These are phyloP conservation scores for Triplophysa siluroides DNA, from an alignment of 2,113 vertebrate species.

Conservation along the genomic window DNA sequence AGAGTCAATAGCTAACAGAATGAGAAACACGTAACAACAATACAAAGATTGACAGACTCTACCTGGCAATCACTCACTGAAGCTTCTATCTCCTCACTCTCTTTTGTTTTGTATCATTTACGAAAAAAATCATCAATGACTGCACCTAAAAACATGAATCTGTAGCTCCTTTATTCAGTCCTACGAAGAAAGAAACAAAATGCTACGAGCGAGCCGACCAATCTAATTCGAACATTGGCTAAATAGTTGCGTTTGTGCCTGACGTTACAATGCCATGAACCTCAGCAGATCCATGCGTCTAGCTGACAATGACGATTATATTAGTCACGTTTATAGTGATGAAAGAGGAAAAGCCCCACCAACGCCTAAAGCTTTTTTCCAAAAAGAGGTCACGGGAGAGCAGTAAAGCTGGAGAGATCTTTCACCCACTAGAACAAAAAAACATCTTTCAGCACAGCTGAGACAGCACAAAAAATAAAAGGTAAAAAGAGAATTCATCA, in stretches of 20 bases:
- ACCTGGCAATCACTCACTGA: slow-evolving; percentile 75
- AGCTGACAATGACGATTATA: slow-evolving; percentile 73
- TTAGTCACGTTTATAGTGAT: slow-evolving; percentile 78
- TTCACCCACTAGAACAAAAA: slow-evolving; percentile 55
- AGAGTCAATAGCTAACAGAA: slow-evolving; percentile 86
- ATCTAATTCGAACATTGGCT: slow-evolving; percentile 81
- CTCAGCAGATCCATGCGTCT: slow-evolving; percentile 47
- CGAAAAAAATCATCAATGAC: slow-evolving; percentile 85
- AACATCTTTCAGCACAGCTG: slow-evolving; percentile 54
- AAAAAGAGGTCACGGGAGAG: slow-evolving; percentile 59
- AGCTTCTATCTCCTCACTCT: slow-evolving; percentile 60
- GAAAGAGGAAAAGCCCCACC: slow-evolving; percentile 80
- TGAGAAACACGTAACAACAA: slow-evolving; percentile 92
- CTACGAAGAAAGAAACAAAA: slow-evolving; percentile 87
- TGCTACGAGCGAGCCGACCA: slow-evolving; percentile 78
- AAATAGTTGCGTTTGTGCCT: slow-evolving; percentile 84
- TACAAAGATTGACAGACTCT: slow-evolving; percentile 96
- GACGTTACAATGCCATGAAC: slow-evolving; percentile 70
- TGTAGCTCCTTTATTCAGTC: slow-evolving; percentile 80
- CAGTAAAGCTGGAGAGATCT: slow-evolving; percentile 58
- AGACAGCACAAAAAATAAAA: slow-evolving; percentile 79
- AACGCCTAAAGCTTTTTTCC: slow-evolving; percentile 75
- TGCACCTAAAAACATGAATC: slow-evolving; percentile 86
- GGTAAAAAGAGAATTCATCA: slow-evolving; percentile 77
- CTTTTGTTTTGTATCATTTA: slow-evolving; percentile 40